Conservation (phyloP, 2,888 invertebrate genomes). For the Exocentrus adspersus region DNA sequence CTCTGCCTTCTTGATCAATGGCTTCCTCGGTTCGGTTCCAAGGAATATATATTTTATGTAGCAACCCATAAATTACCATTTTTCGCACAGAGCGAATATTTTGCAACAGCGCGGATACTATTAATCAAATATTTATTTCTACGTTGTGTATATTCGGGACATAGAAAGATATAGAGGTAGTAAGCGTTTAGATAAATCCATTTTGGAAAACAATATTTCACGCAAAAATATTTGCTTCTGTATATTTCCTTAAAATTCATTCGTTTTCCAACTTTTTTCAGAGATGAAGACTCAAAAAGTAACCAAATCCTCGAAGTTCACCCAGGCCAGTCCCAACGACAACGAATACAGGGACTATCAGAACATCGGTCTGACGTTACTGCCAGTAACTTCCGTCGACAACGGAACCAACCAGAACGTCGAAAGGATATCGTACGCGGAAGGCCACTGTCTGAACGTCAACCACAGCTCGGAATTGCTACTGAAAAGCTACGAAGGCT, state of each 20-base stretch:
- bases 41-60: constrained; percentile 1
- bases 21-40: background rate
- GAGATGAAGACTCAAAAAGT: constrained; percentile 49
- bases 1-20: background rate
- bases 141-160: no score
- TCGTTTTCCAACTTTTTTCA: no score
- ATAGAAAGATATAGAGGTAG: no score
- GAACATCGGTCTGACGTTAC: constrained; percentile 53
- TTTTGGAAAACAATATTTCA: no score
- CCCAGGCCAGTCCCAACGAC: constrained; percentile 59
- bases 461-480: constrained; percentile 57
- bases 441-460: constrained; percentile 45
- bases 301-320: constrained; percentile 61
- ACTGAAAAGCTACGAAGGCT: constrained; percentile 49
- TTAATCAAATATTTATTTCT: constrained; percentile 4
- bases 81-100: background rate
- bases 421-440: constrained; percentile 43
- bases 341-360: constrained; percentile 59
- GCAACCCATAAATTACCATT: constrained; percentile 5
- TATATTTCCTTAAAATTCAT: no score
- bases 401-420: constrained; percentile 50
- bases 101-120: background rate
- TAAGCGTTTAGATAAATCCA: no score
- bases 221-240: no score
- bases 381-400: constrained; percentile 45